These are phyloP conservation scores for Coregonus clupeaformis DNA, from an alignment of 2,113 vertebrate species.

Conservation along the genomic window DNA sequence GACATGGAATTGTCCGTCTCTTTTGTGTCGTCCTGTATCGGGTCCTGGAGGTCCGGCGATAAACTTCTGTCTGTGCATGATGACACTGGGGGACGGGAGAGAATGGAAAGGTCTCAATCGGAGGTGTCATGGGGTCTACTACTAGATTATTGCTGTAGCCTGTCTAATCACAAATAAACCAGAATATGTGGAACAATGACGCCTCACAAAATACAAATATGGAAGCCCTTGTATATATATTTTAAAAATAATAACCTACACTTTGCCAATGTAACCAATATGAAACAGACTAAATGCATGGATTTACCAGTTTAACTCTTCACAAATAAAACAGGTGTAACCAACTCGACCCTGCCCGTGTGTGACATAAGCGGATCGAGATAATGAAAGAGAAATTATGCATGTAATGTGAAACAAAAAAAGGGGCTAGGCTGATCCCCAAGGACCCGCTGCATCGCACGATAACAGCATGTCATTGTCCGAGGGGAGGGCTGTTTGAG, in stretches of 20 bases:
- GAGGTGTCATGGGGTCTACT: neutral
- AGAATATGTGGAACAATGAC: too few species aligned
- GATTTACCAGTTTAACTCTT: neutral
- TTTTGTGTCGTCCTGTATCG: slow-evolving; percentile 91
- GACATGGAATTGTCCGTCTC: slow-evolving; percentile 96
- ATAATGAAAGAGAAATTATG: slow-evolving; percentile 7
- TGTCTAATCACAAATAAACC: too few species aligned
- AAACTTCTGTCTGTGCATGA: slow-evolving; percentile 98
- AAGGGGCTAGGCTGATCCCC: slow-evolving; percentile 8
- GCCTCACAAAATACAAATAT: too few species aligned
- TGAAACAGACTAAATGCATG: neutral
- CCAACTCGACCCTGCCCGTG: too few species aligned
- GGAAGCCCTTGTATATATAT: too few species aligned
- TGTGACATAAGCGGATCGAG: neutral
- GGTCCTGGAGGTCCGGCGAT: slow-evolving; percentile 94
- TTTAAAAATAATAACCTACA: too few species aligned
- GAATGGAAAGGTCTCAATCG: slow-evolving; percentile 1
- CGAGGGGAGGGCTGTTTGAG: slow-evolving; percentile 51
- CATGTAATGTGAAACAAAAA: slow-evolving; percentile 10
- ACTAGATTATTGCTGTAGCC: neutral
- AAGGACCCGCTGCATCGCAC: slow-evolving; percentile 24
- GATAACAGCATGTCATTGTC: slow-evolving; percentile 48
- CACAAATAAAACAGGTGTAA: neutral
- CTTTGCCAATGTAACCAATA: neutral
- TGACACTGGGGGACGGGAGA: slow-evolving; percentile 78